Percentiles rank a stretch among this genome's conserved stretches.
phyloP scores from a whole-genome alignment of 2,113 vertebrate species.

The Toxostoma redivivum region DNA sequence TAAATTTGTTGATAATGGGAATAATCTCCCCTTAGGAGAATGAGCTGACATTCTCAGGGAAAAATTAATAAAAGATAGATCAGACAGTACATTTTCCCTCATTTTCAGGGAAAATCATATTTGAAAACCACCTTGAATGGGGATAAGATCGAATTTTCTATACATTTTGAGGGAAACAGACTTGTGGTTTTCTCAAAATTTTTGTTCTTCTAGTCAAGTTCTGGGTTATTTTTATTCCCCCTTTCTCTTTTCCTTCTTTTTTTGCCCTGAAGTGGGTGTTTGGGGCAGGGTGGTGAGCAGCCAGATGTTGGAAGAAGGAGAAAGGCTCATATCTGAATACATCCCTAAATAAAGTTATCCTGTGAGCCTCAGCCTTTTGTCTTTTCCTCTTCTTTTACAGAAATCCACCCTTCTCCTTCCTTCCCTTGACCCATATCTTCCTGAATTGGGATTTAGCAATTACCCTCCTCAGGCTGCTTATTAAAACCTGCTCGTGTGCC shows the following conservation, averaged over 20 bases:
- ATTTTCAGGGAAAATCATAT: background rate
- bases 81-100: background rate
- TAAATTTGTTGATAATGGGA: background rate
- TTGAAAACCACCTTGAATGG: background rate
- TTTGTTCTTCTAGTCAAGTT: background rate
- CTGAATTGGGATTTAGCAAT: background rate
- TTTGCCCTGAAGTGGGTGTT: background rate
- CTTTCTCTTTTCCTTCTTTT: background rate
- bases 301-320: accelerated
- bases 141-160: background rate
- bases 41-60: background rate
- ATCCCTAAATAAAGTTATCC: background rate
- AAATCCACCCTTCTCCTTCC: background rate
- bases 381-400: background rate
- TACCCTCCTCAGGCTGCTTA: background rate
- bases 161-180: background rate
- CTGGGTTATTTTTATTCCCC: background rate
- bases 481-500: accelerated
- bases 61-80: background rate
- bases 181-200: background rate
- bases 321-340: background rate
- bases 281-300: background rate
- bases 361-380: background rate
- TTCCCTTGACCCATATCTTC: background rate
- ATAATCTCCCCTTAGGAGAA: background rate